Evolutionary conservation across 2,797 vertebrate species (phyloP).

Genomic region (Tragopan temminckii): DNA sequence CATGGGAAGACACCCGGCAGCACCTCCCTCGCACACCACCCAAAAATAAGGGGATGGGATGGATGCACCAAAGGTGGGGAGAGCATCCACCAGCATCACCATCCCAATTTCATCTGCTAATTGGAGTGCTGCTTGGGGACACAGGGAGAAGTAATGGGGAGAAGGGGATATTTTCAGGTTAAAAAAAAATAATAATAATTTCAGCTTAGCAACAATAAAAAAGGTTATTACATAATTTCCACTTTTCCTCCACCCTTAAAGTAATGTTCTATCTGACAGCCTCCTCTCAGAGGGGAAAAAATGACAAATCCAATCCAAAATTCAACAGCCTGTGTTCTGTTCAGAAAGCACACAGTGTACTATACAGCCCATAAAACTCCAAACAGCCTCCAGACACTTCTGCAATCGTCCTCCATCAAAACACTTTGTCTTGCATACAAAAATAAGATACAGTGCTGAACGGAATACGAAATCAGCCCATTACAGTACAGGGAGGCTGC

Average conservation of each 20-base stretch:
- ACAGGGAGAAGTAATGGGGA: neutral
- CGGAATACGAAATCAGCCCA: slow-evolving; percentile 99
- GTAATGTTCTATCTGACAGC: slow-evolving; percentile 71
- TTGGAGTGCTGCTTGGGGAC: rapidly evolving
- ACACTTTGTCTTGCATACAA: slow-evolving; percentile 99
- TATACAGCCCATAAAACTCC: slow-evolving; percentile 97
- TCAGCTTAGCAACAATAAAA: neutral
- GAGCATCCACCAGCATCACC: neutral
- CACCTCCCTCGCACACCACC: neutral
- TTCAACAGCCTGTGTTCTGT: slow-evolving; percentile 87
- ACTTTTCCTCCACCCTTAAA: slow-evolving; percentile 62
- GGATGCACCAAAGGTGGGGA: neutral
- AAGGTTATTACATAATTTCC: slow-evolving; percentile 55
- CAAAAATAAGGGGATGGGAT: neutral
- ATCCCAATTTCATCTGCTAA: neutral
- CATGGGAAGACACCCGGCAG: neutral
- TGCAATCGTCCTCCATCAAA: slow-evolving; percentile 99
- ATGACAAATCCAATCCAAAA: slow-evolving; percentile 92
- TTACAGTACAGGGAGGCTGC: slow-evolving; percentile 94
- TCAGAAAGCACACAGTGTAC: slow-evolving; percentile 93
- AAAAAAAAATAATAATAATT: neutral
- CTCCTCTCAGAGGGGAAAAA: slow-evolving; percentile 79
- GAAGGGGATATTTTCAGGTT: neutral
- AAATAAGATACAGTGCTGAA: slow-evolving; percentile 95
- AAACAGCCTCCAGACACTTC: slow-evolving; percentile 98